phyloP scores from a whole-genome alignment of 2,113 vertebrate genomes.

The Leptosomus discolor region DNA sequence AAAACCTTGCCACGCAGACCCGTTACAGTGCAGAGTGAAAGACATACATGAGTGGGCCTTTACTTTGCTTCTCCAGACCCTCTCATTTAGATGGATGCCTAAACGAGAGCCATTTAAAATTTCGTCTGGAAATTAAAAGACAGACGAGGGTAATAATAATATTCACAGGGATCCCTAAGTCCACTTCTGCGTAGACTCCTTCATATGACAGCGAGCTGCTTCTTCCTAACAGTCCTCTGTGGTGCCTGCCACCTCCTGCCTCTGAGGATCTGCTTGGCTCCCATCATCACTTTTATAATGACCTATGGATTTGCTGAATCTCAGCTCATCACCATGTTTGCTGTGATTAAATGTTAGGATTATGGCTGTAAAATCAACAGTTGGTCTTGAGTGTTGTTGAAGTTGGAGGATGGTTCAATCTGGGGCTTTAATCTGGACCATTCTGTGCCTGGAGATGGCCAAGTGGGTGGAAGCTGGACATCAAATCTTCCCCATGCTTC shows the following conservation, averaged over 20 bases:
- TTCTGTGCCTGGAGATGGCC: background rate
- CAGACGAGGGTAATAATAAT: background rate
- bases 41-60: background rate
- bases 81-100: background rate
- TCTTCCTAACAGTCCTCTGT: background rate
- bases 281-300: background rate
- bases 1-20: no score
- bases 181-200: background rate
- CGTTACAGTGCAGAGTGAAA: background rate
- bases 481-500: background rate
- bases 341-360: background rate
- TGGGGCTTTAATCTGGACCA: background rate
- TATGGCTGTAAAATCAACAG: background rate
- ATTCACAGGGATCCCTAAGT: background rate
- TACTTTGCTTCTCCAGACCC: background rate
- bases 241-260: background rate
- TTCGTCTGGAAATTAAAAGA: background rate
- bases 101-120: background rate
- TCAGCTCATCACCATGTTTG: accelerated
- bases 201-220: background rate
- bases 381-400: background rate
- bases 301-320: background rate
- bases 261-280: background rate
- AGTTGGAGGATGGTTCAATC: background rate
- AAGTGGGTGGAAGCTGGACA: background rate